phyloP scores from a whole-genome alignment of 1,140 invertebrate species.

The Eufriesea mexicana region DNA sequence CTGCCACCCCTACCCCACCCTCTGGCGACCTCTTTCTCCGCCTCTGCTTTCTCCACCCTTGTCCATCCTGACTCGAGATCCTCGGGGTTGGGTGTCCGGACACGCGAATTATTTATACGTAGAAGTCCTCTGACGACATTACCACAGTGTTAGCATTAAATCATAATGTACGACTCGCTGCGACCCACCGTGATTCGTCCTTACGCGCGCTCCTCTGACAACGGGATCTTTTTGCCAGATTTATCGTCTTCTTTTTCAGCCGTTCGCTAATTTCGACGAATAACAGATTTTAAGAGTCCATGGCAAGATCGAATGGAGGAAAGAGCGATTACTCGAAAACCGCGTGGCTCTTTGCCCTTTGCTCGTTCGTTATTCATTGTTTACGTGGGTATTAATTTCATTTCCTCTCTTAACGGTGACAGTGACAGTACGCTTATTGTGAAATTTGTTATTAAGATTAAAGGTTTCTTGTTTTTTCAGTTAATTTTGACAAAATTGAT shows the following conservation, averaged over 20 bases:
- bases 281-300: neutral
- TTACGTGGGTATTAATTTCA: too few species aligned
- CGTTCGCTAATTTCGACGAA: neutral
- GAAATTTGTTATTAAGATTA: too few species aligned
- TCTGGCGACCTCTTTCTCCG: slow-evolving; percentile 61
- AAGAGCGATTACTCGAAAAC: neutral
- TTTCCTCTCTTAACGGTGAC: too few species aligned
- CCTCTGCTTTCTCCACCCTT: slow-evolving; percentile 59
- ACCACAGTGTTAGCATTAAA: slow-evolving; percentile 83
- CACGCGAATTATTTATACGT: slow-evolving; percentile 83
- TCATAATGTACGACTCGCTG: slow-evolving; percentile 82
- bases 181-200: slow-evolving; percentile 76
- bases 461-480: too few species aligned
- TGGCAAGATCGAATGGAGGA: neutral
- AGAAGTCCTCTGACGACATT: slow-evolving; percentile 82
- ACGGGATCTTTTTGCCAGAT: slow-evolving; percentile 41
- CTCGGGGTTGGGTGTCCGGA: slow-evolving; percentile 80
- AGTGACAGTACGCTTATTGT: too few species aligned
- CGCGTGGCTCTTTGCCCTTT: neutral
- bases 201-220: slow-evolving; percentile 70
- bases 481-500: too few species aligned
- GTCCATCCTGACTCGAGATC: slow-evolving; percentile 71
- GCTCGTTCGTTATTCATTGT: neutral
- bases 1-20: slow-evolving; percentile 47
- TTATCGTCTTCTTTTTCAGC: neutral